phyloP scores from a whole-genome alignment of 2,888 invertebrate genomes.

The Blera fallax region DNA sequence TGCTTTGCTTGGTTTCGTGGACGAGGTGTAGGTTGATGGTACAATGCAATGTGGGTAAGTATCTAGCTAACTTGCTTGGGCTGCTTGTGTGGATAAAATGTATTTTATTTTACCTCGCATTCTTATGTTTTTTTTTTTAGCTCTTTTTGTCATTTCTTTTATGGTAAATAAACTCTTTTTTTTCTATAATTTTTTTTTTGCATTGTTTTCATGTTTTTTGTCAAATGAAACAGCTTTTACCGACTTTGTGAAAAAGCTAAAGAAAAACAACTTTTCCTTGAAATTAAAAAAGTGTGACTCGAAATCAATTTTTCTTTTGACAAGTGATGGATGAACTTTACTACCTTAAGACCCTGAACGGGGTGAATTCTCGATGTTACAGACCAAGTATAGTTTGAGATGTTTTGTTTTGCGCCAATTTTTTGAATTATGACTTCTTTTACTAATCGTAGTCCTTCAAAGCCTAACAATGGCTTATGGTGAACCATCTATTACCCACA shows the following conservation, averaged over 20 bases:
- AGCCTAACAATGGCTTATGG: no score
- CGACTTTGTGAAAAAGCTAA: background rate
- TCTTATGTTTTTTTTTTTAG: background rate
- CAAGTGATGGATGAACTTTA: no score
- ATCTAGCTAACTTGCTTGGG: background rate
- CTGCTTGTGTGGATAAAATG: background rate
- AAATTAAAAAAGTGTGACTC: background rate
- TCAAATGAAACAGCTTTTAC: background rate
- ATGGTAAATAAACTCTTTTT: background rate
- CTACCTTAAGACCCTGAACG: no score
- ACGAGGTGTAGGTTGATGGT: conserved; percentile 4
- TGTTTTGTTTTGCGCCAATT: no score
- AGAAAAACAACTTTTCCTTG: background rate
- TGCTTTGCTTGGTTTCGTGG: background rate
- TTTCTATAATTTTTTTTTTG: background rate
- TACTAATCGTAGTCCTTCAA: no score
- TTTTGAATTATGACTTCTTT: no score
- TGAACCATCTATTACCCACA: no score
- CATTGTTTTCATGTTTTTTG: background rate
- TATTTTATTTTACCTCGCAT: background rate
- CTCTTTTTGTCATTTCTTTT: background rate
- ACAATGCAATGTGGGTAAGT: background rate
- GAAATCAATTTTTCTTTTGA: background rate
- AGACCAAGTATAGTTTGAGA: no score
- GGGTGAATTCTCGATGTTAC: no score